A percentile compares a stretch with the other conserved stretches of the same genome.
Evolutionary conservation across 2,888 invertebrate species (phyloP).

Genomic region (Baronia brevicornis): DNA sequence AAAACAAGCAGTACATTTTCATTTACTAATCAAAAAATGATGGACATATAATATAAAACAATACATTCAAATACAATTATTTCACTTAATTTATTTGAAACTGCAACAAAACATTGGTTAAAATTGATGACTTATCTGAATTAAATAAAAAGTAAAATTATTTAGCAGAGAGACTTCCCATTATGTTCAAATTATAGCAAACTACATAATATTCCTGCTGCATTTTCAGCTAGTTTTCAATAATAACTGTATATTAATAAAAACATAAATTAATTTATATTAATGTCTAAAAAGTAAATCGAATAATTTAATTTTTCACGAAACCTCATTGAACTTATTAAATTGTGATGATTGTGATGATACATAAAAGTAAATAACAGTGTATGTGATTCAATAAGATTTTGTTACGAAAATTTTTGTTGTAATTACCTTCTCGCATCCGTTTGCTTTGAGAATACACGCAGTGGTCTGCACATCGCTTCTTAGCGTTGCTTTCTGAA

Average conservation of each 20-base stretch:
- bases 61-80: too few species aligned
- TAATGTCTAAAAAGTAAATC: constrained; percentile 2
- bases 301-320: constrained; percentile 16
- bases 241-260: too few species aligned
- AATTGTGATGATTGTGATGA: too few species aligned
- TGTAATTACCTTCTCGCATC: constrained; percentile 59
- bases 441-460: constrained; percentile 55
- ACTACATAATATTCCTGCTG: constrained; percentile 27
- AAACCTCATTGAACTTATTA: constrained; percentile 29
- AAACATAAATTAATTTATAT: too few species aligned
- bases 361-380: too few species aligned
- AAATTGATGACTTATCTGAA: too few species aligned
- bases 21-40: too few species aligned
- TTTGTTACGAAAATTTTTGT: constrained; percentile 25
- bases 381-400: constrained; percentile 51
- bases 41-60: too few species aligned
- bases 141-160: too few species aligned
- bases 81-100: constrained; percentile 34
- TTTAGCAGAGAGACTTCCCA: constrained; percentile 23
- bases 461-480: constrained; percentile 55
- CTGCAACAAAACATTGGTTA: constrained; percentile 53
- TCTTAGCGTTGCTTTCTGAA: constrained; percentile 41
- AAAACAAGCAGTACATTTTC: too few species aligned
- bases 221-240: constrained; percentile 25
- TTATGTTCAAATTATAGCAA: constrained; percentile 13